Percentiles rank a stretch among this genome's conserved stretches.
phyloP scores from a whole-genome alignment of 2,888 invertebrate species.

The Cantharis rufa region DNA sequence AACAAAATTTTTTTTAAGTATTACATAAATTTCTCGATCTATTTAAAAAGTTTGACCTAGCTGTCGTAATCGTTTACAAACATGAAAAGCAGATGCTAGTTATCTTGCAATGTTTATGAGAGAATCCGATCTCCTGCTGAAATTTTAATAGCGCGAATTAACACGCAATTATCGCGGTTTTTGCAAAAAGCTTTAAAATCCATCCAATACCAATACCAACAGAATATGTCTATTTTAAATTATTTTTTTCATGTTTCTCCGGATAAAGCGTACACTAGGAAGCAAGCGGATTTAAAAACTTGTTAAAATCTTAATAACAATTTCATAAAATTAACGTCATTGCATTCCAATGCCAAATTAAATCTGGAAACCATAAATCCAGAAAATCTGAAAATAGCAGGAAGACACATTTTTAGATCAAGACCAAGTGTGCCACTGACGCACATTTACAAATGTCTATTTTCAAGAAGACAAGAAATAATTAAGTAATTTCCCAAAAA shows the following conservation, averaged over 20 bases:
- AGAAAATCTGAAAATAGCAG: constrained; percentile 12
- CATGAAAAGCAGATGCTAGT: background rate
- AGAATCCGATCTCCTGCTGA: background rate
- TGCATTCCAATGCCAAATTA: constrained; percentile 20
- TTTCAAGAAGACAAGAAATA: constrained; percentile 1
- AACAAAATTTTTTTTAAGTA: background rate
- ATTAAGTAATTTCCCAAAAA: constrained; percentile 2
- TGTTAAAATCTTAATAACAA: background rate
- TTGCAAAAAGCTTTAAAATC: background rate
- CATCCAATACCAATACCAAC: background rate
- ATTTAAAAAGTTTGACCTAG: background rate
- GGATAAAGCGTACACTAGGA: background rate
- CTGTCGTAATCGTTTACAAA: constrained; percentile 1
- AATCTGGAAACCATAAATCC: constrained; percentile 18
- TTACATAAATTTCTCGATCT: background rate
- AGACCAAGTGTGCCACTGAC: constrained; percentile 10
- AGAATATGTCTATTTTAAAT: background rate
- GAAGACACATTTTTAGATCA: constrained; percentile 8
- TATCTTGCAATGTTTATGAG: background rate
- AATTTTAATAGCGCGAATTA: background rate
- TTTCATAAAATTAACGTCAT: constrained; percentile 7
- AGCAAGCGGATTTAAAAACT: background rate
- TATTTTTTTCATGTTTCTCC: background rate
- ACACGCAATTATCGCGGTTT: background rate
- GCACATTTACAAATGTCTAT: constrained; percentile 6